phyloP scores from a whole-genome alignment of 2,113 vertebrate species.

The human (Homo sapiens) region DNA sequence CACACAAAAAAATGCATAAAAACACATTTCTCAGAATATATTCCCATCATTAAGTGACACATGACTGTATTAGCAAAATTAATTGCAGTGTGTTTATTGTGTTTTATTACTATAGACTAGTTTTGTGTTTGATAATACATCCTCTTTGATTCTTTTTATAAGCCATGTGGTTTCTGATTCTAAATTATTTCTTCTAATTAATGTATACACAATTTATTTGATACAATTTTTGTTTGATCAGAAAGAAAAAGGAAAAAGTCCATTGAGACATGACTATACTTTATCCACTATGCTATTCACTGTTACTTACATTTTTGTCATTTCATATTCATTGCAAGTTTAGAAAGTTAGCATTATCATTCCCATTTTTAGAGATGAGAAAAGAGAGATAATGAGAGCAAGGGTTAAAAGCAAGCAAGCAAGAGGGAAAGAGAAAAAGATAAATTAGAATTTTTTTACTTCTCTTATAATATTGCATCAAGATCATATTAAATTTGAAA shows the following conservation, averaged over 20 bases:
- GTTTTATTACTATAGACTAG: not conserved
- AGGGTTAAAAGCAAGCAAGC: not conserved
- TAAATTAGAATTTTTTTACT: not conserved
- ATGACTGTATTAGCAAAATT: not conserved
- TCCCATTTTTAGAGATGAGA: not conserved
- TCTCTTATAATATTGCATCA: not conserved
- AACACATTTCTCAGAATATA: not conserved
- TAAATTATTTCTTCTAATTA: not conserved
- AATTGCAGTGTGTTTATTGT: not conserved
- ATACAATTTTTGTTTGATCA: not conserved
- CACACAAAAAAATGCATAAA: not conserved
- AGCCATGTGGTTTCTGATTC: not conserved
- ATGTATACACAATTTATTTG: not conserved
- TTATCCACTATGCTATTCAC: not conserved
- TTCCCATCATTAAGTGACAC: not conserved
- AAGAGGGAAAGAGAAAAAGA: not conserved
- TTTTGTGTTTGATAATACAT: not conserved
- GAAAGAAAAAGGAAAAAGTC: not conserved
- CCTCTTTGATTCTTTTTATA: not conserved
- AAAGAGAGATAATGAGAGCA: slow-evolving; percentile 23
- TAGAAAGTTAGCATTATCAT: not conserved
- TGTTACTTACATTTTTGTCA: not conserved
- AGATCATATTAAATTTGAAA: not conserved
- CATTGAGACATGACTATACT: not conserved
- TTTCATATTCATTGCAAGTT: not conserved